Conservation (phyloP, 2,888 invertebrate species). For the Eupithecia exiguata region DNA sequence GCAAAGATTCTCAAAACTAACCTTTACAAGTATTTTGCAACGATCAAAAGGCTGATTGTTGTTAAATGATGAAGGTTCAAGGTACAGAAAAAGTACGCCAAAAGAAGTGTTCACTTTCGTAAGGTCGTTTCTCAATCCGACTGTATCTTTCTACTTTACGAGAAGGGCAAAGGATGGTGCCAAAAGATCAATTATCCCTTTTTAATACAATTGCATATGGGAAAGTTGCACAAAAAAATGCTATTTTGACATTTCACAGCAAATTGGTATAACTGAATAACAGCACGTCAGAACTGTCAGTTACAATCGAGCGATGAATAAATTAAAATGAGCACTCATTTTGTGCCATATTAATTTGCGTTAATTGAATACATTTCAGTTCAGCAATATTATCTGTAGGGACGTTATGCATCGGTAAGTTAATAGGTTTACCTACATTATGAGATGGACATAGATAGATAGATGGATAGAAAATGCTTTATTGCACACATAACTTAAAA, state of each 20-base stretch:
- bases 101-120: no score
- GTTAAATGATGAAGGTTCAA: no score
- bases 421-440: not conserved
- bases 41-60: no score
- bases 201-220: not conserved
- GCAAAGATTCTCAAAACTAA: no score
- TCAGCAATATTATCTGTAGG: not conserved
- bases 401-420: not conserved
- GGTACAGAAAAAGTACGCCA: no score
- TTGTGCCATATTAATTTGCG: constrained; percentile 34
- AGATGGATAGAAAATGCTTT: no score
- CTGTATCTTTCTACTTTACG: no score
- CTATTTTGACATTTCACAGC: not conserved
- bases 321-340: constrained; percentile 34
- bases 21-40: no score
- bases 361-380: constrained; percentile 39
- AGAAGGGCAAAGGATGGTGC: not conserved
- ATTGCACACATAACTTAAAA: no score
- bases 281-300: constrained; percentile 18
- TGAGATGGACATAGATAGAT: no score
- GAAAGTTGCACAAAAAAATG: not conserved
- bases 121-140: no score
- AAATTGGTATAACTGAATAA: not conserved
- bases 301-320: constrained; percentile 29
- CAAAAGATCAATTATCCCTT: not conserved